These are phyloP conservation scores for Holcopasites calliopsidis DNA, from an alignment of 1,140 invertebrate genomes.

Conservation along the genomic window DNA sequence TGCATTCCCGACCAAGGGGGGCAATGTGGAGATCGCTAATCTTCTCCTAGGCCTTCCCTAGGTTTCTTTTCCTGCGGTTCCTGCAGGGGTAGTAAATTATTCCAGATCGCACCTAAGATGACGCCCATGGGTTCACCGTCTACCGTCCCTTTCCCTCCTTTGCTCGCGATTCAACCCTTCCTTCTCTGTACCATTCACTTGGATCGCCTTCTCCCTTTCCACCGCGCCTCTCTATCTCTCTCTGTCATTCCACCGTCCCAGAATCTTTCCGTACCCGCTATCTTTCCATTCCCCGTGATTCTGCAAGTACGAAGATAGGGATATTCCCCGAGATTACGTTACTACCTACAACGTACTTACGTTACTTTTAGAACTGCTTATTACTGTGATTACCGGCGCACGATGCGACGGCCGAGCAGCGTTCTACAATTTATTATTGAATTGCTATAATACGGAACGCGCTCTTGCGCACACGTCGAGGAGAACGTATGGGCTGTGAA, in stretches of 20 bases:
- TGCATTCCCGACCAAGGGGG: no score
- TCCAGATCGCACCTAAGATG: constrained; percentile 50
- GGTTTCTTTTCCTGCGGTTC: no score
- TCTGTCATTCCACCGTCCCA: not conserved
- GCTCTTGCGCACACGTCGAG: constrained; percentile 27
- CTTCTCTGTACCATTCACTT: not conserved
- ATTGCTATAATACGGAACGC: constrained; percentile 69
- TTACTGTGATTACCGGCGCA: constrained; percentile 75
- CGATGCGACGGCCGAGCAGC: constrained; percentile 69
- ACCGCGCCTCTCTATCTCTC: not conserved
- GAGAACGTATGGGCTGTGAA: constrained; percentile 44
- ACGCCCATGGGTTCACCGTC: constrained; percentile 63
- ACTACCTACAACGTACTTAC: constrained; percentile 76
- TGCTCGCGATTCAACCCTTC: not conserved
- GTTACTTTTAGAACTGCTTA: constrained; percentile 75
- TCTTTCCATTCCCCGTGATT: constrained; percentile 19
- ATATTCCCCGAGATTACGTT: constrained; percentile 69
- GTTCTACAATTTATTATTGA: constrained; percentile 76
- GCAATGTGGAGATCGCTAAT: no score
- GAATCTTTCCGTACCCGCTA: constrained; percentile 15
- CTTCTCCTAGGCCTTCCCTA: no score
- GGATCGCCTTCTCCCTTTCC: not conserved
- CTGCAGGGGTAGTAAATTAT: constrained; percentile 61
- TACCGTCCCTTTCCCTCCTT: constrained; percentile 19
- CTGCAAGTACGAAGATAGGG: constrained; percentile 18